Base-by-base conservation (phyloP, 2,797 vertebrate genomes). In the Orientallactaga sibirica region DNA sequence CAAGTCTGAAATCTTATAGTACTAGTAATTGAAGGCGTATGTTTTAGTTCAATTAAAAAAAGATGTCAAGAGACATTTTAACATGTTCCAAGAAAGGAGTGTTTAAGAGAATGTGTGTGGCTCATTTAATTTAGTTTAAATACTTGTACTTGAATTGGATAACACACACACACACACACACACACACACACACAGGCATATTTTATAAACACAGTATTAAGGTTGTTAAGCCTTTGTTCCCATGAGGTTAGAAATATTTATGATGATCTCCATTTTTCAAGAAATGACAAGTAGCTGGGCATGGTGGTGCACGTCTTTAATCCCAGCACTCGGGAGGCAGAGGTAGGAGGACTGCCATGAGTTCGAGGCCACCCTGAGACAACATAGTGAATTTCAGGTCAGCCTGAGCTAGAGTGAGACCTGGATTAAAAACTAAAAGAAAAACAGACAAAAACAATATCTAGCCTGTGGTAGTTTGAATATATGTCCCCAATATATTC, bases 11-110 rank as follows among this genome's bases (percentile, higher is more conserved):
- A 94, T 76, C 25, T 71, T 95, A 87, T 70, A 94, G 58, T 77
- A 52, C 75, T 88, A 33, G 66, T 83, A 93, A 95, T 76, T 92
- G 68, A 83, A 93, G 61, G 75, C 64, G 80, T 82, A 67, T 91
- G 61, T 74, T 96, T 93, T 88, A 12, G 67, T 83, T 94, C 88
- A 82, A 92, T 92, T 94, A 74, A 81, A 95, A 90, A 88, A 94
- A 64, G 33, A 95, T 90, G 71, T 90, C 19, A 92, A 86, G 88
- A 88, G 90, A 41, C 43, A 91, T 61, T 96, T 82, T 15, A 67
- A 79, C 88, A 88, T 88, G 37, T 75, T 93, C 37, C 52, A 22
- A 91, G 55, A 84, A 84, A 80, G 48, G 77, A 12, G 1, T 86
- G 75, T 88, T 91, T 96, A 37, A 87, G 37, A 88, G 20, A 27